These are phyloP conservation scores for Exephanes ischioxanthus DNA, from an alignment of 2,888 invertebrate genomes.

Conservation along the genomic window DNA sequence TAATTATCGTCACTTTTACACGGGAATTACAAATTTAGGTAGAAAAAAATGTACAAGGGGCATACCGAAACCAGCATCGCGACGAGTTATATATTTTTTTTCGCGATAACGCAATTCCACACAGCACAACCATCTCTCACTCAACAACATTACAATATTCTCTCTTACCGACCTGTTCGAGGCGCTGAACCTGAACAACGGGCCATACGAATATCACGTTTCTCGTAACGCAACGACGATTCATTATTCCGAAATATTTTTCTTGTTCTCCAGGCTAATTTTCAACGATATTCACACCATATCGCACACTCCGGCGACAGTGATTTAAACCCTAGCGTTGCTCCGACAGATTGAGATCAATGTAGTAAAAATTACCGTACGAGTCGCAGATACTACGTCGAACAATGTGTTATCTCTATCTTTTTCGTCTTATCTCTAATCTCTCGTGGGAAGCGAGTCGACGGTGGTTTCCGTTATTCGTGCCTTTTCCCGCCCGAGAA, in stretches of 20 bases:
- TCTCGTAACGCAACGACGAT: neutral
- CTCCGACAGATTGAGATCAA: slow-evolving; percentile 54
- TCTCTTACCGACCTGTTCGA: slow-evolving; percentile 37
- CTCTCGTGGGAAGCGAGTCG: slow-evolving; percentile 7
- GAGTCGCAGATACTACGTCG: slow-evolving; percentile 4
- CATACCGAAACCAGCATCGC: slow-evolving; percentile 59
- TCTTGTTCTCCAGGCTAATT: neutral
- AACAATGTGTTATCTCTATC: slow-evolving; percentile 10
- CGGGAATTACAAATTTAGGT: slow-evolving; percentile 55
- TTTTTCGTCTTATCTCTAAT: neutral
- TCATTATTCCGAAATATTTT: neutral
- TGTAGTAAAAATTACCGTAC: slow-evolving; percentile 28
- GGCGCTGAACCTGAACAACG: slow-evolving; percentile 28
- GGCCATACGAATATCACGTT: slow-evolving; percentile 23
- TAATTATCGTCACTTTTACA: slow-evolving; percentile 53
- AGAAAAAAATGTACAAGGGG: slow-evolving; percentile 63
- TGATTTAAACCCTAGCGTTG: slow-evolving; percentile 41
- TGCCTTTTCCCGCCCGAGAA: slow-evolving; percentile 1
- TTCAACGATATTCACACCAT: neutral
- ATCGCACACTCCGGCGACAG: slow-evolving; percentile 10
- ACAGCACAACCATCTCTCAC: slow-evolving; percentile 33
- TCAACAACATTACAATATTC: slow-evolving; percentile 42
- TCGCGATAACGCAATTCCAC: slow-evolving; percentile 44
- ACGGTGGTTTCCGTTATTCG: neutral
- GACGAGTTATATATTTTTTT: neutral